These are phyloP conservation scores for Calonectris borealis DNA, from an alignment of 2,113 vertebrate species.

Conservation along the genomic window DNA sequence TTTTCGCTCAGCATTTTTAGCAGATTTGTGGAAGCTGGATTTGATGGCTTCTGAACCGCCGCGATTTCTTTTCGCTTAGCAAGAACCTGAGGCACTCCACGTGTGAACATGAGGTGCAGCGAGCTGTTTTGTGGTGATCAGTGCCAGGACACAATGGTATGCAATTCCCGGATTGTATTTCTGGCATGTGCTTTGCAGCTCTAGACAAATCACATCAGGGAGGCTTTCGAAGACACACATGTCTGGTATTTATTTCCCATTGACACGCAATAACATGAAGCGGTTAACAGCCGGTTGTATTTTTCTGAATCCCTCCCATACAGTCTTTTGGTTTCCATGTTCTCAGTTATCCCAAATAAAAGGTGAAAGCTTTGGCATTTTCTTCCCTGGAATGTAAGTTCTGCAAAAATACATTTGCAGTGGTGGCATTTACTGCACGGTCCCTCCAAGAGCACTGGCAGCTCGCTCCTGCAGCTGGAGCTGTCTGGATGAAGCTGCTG, in stretches of 20 bases:
- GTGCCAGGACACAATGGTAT: not conserved
- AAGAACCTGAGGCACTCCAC: not conserved
- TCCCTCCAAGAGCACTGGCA: not conserved
- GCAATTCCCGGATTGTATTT: not conserved
- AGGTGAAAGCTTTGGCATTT: not conserved
- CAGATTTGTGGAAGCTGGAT: not conserved
- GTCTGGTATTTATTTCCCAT: not conserved
- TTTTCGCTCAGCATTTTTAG: not conserved
- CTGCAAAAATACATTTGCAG: not conserved
- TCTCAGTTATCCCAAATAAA: not conserved
- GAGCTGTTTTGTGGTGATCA: not conserved
- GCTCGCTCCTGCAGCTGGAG: not conserved
- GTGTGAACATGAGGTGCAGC: fast-evolving
- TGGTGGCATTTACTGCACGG: not conserved
- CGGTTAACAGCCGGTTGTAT: not conserved
- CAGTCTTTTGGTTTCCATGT: not conserved
- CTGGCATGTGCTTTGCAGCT: not conserved
- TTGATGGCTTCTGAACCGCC: not conserved
- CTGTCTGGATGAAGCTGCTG: not conserved
- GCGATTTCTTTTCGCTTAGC: not conserved
- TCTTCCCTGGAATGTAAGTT: not conserved
- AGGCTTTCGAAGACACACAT: not conserved
- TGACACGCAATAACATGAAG: not conserved
- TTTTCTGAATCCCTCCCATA: not conserved
- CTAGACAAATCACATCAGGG: not conserved